phyloP scores from a whole-genome alignment of 2,888 invertebrate genomes.

The Epicampocera succincta region DNA sequence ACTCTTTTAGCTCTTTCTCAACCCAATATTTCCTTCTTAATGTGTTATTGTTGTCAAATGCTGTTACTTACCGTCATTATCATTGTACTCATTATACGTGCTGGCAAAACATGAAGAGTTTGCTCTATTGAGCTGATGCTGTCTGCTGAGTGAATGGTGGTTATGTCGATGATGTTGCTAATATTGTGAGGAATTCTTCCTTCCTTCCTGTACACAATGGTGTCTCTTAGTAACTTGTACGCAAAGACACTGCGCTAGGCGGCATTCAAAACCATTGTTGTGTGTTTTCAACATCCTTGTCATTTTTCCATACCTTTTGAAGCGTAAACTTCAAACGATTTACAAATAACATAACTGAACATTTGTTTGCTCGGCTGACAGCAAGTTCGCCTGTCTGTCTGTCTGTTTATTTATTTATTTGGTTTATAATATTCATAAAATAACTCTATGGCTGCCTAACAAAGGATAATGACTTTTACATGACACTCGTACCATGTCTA shows the following conservation, averaged over 20 bases:
- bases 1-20: background rate
- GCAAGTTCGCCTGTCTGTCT: background rate
- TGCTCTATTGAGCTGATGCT: conserved; percentile 31
- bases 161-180: conserved; percentile 46
- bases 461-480: conserved; percentile 10
- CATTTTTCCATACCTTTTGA: conserved; percentile 52
- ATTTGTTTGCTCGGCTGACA: conserved; percentile 20
- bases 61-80: conserved; percentile 28
- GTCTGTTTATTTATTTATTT: conserved; percentile 34
- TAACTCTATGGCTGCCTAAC: conserved; percentile 27
- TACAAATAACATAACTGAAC: conserved; percentile 51
- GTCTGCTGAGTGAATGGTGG: conserved; percentile 31
- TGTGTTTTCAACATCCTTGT: conserved; percentile 7
- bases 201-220: conserved; percentile 46
- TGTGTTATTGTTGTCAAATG: conserved; percentile 25
- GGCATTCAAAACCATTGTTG: conserved; percentile 6
- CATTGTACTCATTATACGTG: conserved; percentile 22
- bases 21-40: conserved; percentile 15
- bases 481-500: conserved; percentile 13
- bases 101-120: conserved; percentile 12
- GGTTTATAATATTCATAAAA: conserved; percentile 42
- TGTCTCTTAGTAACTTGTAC: conserved; percentile 19
- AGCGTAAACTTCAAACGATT: conserved; percentile 66
- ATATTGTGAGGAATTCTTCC: conserved; percentile 53
- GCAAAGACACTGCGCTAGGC: conserved; percentile 1